Conservation (phyloP, 2,888 invertebrate species). For the Acanthacorydalis orientalis region DNA sequence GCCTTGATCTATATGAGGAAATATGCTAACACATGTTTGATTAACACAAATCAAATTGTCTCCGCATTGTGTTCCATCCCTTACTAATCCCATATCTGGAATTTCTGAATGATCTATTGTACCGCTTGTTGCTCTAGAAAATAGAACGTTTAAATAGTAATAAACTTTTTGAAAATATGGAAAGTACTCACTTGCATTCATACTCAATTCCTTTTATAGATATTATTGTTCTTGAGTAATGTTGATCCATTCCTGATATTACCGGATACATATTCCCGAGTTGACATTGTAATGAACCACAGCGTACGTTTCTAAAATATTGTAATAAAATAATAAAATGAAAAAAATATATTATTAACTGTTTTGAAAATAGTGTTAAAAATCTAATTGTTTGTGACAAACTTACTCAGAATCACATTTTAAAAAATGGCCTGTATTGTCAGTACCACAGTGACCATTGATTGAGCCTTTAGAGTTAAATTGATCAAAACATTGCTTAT, state of each 20-base stretch:
- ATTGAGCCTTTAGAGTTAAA: constrained; percentile 91
- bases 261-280: constrained; percentile 70
- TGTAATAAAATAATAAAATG: constrained; percentile 8
- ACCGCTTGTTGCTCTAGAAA: constrained; percentile 54
- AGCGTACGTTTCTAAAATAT: constrained; percentile 63
- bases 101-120: constrained; percentile 42
- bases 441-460: constrained; percentile 89
- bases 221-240: constrained; percentile 76
- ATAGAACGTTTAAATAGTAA: background rate
- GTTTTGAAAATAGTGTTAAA: background rate
- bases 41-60: constrained; percentile 86
- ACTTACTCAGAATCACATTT: constrained; percentile 79
- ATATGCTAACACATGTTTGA: constrained; percentile 78
- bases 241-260: constrained; percentile 61
- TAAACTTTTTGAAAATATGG: background rate
- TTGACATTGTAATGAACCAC: constrained; percentile 91
- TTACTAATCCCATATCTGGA: constrained; percentile 68
- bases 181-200: constrained; percentile 82
- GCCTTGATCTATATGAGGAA: constrained; percentile 67
- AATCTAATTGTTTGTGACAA: background rate
- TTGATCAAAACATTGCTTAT: constrained; percentile 80
- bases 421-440: constrained; percentile 53
- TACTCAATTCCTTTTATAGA: constrained; percentile 77
- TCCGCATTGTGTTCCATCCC: constrained; percentile 88
- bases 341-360: background rate